A percentile compares a stretch with the other conserved stretches of the same genome.
These are phyloP conservation scores for Odocoileus hemionus DNA, from an alignment of 2,113 vertebrate genomes.

Conservation along the genomic window DNA sequence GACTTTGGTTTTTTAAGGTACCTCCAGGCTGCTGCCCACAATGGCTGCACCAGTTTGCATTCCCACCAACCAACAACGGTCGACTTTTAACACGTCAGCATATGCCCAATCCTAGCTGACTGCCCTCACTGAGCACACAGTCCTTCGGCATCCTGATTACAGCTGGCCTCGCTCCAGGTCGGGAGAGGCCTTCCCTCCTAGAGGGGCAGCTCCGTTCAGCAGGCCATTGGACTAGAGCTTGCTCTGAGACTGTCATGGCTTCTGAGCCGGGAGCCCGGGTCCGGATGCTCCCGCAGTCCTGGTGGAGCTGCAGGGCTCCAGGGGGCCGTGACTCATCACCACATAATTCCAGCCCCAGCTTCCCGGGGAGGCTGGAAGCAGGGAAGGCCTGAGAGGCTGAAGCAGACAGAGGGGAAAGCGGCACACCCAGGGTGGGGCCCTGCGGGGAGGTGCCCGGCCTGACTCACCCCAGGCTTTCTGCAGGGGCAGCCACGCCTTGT, in stretches of 20 bases:
- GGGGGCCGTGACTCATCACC: slow-evolving; percentile 64
- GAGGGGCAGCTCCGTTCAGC: background rate
- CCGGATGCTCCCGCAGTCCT: slow-evolving; percentile 18
- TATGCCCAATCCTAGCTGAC: slow-evolving; percentile 36
- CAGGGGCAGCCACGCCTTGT: slow-evolving; percentile 69
- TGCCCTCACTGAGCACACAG: background rate
- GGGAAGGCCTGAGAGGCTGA: slow-evolving; percentile 68
- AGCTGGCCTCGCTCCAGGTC: slow-evolving; percentile 28
- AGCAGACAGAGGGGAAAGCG: slow-evolving; percentile 72
- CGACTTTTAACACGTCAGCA: background rate
- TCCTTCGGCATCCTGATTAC: background rate
- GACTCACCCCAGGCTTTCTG: slow-evolving; percentile 76
- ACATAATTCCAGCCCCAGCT: slow-evolving; percentile 63
- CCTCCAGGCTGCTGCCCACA: background rate
- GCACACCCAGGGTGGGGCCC: slow-evolving; percentile 79
- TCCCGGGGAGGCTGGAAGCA: slow-evolving; percentile 71
- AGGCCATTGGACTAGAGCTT: slow-evolving; percentile 54
- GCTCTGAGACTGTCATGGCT: background rate
- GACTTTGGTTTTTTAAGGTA: background rate
- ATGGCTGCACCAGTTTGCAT: no score
- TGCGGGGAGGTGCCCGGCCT: slow-evolving; percentile 50
- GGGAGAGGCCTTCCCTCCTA: background rate
- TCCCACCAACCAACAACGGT: background rate
- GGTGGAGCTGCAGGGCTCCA: background rate
- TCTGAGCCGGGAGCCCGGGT: slow-evolving; percentile 42